Evolutionary conservation across 2,113 vertebrate genomes (phyloP), one percentile per base, ranked within the genome.

Genomic region (Lethenteron camtschaticum): DNA sequence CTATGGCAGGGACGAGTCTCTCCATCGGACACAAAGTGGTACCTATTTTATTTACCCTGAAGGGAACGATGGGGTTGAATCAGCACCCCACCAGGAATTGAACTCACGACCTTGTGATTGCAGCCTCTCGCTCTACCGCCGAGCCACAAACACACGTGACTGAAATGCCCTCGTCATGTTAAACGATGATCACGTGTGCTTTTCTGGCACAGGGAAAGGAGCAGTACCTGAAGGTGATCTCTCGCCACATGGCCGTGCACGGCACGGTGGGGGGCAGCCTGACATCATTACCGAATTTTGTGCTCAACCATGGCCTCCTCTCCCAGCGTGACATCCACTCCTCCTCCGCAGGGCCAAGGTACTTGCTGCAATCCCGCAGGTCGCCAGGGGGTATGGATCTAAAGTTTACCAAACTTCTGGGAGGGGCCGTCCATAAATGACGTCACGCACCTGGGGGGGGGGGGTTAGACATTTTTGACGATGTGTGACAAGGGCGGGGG

Each of bases 291-390:
- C 81, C 81, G 68, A 56, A 68, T 60, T 78, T 74, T 69, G 71
- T 81, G 71, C 79, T 4, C 73, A 82, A 82, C 75, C 81, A 82
- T 1, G 80, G 81, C 57, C 74, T 81, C 71, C 75, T 81, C 74
- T 75, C 72, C 71, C 81, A 82, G 73, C 73, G 79, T 12, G 70
- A 69, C 55, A 80, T 82, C 70, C 72, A 77, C 74, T 12, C 60
- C 79, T 82, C 70, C 78, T 82, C 55, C 75, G 60, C 57, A 77
- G 73, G 75, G 75, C 81, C 70, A 82, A 81, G 78, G 81, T 80
- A 57, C 72, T 71, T 68, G 41, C 10, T 24, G 24, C 63, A 68
- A 24, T 68, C 10, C 24, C 9, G 24, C 8, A 68, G 24, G 13
- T 24, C 41, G 41, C 41, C 41, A 41, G 41, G 41, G 41, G 41